A percentile compares a stretch with the other conserved stretches of the same genome.
Evolutionary conservation across 2,888 invertebrate species (phyloP).

Genomic region (Scaptodrosophila latifasciaeformis): DNA sequence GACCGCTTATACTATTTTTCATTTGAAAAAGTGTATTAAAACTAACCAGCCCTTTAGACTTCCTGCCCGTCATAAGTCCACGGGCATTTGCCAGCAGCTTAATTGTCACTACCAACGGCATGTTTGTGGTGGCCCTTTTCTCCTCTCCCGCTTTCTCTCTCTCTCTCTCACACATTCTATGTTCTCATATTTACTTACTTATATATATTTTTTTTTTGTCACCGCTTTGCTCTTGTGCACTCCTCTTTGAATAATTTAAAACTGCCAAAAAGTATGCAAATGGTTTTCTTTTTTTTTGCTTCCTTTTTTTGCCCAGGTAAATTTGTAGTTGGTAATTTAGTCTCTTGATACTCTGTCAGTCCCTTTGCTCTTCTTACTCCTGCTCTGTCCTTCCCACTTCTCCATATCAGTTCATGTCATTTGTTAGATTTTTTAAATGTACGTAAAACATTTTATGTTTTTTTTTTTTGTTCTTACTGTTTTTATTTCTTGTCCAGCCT

Average conservation of each 20-base stretch:
- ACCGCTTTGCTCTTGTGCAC: neutral
- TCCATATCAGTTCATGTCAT: too few species aligned
- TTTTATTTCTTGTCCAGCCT: neutral
- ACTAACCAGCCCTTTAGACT: too few species aligned
- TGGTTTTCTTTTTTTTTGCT: slow-evolving; percentile 28
- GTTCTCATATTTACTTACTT: neutral
- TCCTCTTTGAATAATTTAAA: slow-evolving; percentile 60
- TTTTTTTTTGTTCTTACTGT: neutral
- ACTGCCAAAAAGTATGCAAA: slow-evolving; percentile 63
- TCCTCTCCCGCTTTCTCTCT: too few species aligned
- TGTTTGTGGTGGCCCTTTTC: too few species aligned
- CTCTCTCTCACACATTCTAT: neutral
- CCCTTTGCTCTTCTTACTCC: slow-evolving; percentile 3
- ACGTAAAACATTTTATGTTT: neutral
- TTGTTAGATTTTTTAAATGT: slow-evolving; percentile 11
- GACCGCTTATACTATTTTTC: too few species aligned
- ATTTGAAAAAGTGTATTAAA: too few species aligned
- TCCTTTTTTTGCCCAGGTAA: too few species aligned
- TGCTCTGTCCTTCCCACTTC: neutral
- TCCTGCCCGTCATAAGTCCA: too few species aligned
- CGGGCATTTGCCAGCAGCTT: slow-evolving; percentile 45
- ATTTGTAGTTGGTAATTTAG: too few species aligned
- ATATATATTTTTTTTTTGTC: too few species aligned
- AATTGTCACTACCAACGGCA: slow-evolving; percentile 50
- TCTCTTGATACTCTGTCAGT: too few species aligned